Conservation (phyloP, 2,888 invertebrate genomes). For the Netelia virgata region DNA sequence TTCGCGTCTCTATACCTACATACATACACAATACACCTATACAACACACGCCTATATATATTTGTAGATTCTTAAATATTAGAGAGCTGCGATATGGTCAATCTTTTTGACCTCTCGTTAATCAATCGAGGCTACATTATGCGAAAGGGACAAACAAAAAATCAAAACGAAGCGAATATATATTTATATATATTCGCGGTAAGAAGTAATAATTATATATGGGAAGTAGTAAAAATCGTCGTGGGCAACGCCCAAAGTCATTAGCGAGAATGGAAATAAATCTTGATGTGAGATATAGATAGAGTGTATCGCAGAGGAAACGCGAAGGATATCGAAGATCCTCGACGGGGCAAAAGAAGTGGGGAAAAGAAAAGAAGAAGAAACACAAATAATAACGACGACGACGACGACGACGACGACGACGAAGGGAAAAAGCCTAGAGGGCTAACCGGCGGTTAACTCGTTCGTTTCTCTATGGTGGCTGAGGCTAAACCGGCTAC, state of each 20-base stretch:
- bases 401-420: neutral
- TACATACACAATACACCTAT: neutral
- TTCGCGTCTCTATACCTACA: slow-evolving; percentile 16
- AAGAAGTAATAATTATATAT: slow-evolving; percentile 54
- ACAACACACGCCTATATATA: slow-evolving; percentile 14
- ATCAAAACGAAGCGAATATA: slow-evolving; percentile 16
- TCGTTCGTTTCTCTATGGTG: slow-evolving; percentile 34
- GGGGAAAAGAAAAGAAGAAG: neutral
- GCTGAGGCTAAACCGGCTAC: slow-evolving; percentile 60
- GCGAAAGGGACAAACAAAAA: slow-evolving; percentile 13
- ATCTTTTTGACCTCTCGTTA: slow-evolving; percentile 65
- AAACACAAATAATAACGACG: neutral
- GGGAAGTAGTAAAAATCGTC: slow-evolving; percentile 49
- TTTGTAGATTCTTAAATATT: slow-evolving; percentile 20
- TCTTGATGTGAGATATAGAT: slow-evolving; percentile 25
- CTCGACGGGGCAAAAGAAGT: neutral
- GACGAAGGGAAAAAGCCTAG: slow-evolving; percentile 1
- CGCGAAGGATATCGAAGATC: slow-evolving; percentile 4
- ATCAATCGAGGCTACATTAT: slow-evolving; percentile 54
- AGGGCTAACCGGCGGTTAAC: slow-evolving; percentile 45
- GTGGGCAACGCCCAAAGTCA: slow-evolving; percentile 44
- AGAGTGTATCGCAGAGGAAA: neutral
- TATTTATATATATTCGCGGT: slow-evolving; percentile 40
- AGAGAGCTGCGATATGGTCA: slow-evolving; percentile 49
- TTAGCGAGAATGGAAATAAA: slow-evolving; percentile 63